Conservation (phyloP, 2,113 vertebrate species). For the Anser brachyrhynchus region DNA sequence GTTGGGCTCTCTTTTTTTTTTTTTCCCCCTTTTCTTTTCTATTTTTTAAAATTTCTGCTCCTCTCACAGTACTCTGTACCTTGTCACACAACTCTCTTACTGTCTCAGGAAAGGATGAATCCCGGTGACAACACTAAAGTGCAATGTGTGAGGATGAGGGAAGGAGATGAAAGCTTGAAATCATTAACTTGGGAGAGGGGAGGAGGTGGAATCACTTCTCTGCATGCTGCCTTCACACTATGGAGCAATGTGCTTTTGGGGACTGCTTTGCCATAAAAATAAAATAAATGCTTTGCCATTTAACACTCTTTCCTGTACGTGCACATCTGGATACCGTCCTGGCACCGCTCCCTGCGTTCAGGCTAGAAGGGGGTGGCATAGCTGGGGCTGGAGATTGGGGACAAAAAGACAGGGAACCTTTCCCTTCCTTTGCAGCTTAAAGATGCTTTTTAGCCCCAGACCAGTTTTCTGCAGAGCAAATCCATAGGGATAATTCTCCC, state of each 20-base stretch:
- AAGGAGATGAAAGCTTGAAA: neutral
- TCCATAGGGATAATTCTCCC: neutral
- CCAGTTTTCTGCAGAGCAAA: neutral
- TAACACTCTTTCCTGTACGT: neutral
- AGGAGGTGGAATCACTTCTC: neutral
- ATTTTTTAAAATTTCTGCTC: neutral
- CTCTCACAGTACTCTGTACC: neutral
- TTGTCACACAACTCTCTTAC: neutral
- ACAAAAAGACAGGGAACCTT: neutral
- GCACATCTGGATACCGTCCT: slow-evolving; percentile 41
- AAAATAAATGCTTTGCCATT: neutral
- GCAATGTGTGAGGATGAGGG: neutral
- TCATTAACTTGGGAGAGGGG: neutral
- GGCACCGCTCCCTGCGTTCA: neutral
- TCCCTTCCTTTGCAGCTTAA: neutral
- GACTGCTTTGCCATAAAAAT: neutral
- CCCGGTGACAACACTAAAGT: neutral
- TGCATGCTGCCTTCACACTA: neutral
- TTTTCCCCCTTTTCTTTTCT: too few relatives aligned
- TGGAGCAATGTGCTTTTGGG: neutral
- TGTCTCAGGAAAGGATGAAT: neutral
- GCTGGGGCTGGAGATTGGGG: neutral
- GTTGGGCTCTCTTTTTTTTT: too few relatives aligned
- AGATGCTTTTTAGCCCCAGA: neutral
- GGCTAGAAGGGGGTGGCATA: neutral